phyloP scores from a whole-genome alignment of 2,113 vertebrate genomes.

The Oenanthe melanoleuca region DNA sequence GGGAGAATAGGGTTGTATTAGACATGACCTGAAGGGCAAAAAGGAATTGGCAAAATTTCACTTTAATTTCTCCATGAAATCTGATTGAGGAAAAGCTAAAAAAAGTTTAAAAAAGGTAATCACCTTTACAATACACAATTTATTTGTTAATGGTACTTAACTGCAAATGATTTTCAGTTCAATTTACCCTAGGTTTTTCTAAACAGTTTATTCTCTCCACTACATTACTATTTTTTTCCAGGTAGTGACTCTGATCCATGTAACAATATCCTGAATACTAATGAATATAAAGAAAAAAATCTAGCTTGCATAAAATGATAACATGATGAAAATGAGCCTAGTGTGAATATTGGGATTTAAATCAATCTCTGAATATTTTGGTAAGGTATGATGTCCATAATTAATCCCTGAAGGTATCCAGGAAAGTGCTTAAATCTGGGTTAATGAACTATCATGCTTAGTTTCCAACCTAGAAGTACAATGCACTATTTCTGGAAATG shows the following conservation, averaged over 20 bases:
- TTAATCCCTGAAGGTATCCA: constrained; percentile 47
- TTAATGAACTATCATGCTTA: not conserved
- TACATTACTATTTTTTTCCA: not conserved
- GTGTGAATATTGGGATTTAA: constrained; percentile 23
- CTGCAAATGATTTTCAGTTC: not conserved
- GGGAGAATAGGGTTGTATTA: not conserved
- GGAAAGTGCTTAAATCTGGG: constrained; percentile 35
- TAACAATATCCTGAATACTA: not conserved
- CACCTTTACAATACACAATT: not conserved
- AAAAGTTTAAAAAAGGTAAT: not conserved
- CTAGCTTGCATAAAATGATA: not conserved
- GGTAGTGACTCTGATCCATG: not conserved
- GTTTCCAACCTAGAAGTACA: not conserved
- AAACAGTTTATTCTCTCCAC: not conserved
- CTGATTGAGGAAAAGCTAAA: not conserved
- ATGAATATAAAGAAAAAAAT: not conserved
- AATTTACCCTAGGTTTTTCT: not conserved
- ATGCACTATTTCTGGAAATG: not conserved
- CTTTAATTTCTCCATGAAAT: not conserved
- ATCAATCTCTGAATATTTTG: constrained; percentile 45
- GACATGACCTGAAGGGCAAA: not conserved
- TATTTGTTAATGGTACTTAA: not conserved
- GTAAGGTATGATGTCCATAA: constrained; percentile 33
- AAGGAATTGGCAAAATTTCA: not conserved
- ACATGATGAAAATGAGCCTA: not conserved